Base-by-base conservation (phyloP, 2,888 invertebrate species). In the Itoplectis maculator region DNA sequence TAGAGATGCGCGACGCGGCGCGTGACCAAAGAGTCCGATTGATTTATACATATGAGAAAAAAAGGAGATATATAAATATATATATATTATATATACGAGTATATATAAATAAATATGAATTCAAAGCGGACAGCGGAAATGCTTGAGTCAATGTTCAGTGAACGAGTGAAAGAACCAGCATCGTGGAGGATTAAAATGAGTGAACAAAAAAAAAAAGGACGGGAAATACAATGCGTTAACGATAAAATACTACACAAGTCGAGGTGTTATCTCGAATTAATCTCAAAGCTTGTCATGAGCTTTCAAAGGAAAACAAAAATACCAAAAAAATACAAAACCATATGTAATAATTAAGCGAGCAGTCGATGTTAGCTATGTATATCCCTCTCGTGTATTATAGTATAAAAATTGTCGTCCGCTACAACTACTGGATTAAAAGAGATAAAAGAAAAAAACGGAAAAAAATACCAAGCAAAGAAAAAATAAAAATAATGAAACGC, bases 321-420 rank as follows among this genome's bases (percentile, higher is more conserved):
- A 35, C 18, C 35, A 79, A 56, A 79, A 81, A 72, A 51, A 63
- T 68, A 65, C 66, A 86, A 86, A 89, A 90, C 88, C 85, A 87
- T 87, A 88, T 86, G 84, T 88, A 89, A 87, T 84, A n/a, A 87
- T 89, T 87, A 89, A 90, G 87, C 88, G 87, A 88, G 88, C 89
- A 90, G 88, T 92, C 87, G 89, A 90, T 91, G 90, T 92, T 91
- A 92, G 90, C 89, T 88, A 89, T 75, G 79, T 91, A 91, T 91
- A 90, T 91, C 87, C 89, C 91, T 88, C 90, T 90, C 89, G 87
- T 90, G 87, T 87, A 90, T 89, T 89, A 87, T 88, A 88, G 90
- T 88, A 89, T 65, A 68, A 66, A 88, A 90, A 90, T 90, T 88
- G 87, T 91, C 91, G 89, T 92, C 91, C 90, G 90, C 89, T 91